Conservation (phyloP, 1,140 invertebrate species). For the Chymomyza costata region DNA sequence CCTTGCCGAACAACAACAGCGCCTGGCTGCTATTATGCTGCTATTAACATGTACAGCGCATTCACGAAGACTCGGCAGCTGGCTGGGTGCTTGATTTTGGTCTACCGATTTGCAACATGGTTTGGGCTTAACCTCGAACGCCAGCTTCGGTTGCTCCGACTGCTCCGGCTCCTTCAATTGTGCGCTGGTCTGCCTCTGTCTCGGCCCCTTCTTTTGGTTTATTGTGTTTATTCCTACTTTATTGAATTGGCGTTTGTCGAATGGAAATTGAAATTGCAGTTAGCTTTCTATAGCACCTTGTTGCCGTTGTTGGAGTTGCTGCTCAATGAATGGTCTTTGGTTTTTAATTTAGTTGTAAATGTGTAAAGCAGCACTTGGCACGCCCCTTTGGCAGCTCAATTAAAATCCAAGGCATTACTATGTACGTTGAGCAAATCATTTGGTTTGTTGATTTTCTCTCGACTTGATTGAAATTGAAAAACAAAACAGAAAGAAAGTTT, state of each 20-base stretch:
- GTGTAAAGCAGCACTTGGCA: slow-evolving; percentile 68
- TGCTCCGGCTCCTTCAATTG: background rate
- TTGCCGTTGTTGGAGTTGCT: background rate
- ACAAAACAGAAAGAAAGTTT: slow-evolving; percentile 32
- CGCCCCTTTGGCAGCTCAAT: slow-evolving; percentile 71
- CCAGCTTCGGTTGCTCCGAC: slow-evolving; percentile 7
- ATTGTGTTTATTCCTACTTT: slow-evolving; percentile 54
- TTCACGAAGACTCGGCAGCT: slow-evolving; percentile 33
- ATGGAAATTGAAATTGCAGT: slow-evolving; percentile 72
- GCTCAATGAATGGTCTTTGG: slow-evolving; percentile 13
- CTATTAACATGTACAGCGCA: slow-evolving; percentile 18
- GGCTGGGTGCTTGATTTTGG: background rate
- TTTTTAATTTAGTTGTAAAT: slow-evolving; percentile 70
- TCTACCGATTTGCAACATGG: slow-evolving; percentile 41
- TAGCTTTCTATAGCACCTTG: slow-evolving; percentile 52
- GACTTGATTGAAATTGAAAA: too few species aligned
- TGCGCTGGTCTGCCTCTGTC: too few species aligned
- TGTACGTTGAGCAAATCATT: slow-evolving; percentile 33
- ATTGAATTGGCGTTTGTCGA: slow-evolving; percentile 61
- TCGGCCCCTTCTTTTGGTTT: slow-evolving; percentile 3
- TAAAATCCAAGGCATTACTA: slow-evolving; percentile 46
- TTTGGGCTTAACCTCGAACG: slow-evolving; percentile 53
- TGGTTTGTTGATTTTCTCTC: slow-evolving; percentile 28
- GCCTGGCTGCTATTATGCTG: too few species aligned
- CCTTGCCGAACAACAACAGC: slow-evolving; percentile 27